Base-by-base conservation (phyloP, 2,797 vertebrate species). In the Rhinella marina region DNA sequence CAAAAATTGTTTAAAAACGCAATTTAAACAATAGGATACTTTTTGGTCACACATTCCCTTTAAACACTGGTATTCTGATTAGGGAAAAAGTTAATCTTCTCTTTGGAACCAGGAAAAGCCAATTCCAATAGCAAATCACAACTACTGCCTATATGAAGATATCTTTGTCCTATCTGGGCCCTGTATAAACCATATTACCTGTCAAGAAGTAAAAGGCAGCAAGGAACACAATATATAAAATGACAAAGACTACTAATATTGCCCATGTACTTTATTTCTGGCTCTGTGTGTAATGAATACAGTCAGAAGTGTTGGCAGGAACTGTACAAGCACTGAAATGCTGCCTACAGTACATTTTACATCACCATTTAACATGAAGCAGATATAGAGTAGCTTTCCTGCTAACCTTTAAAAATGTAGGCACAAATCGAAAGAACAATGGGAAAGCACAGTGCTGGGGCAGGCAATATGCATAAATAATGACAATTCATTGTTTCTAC, bases 311-410 rank as follows among this genome's bases (percentile, higher is more conserved):
- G 89, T 88, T 90, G 91, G 90, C 88, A 90, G 89, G 92, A 93
- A 94, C 94, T 94, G 94, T 91, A 95, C 94, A 96, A 95, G 94
- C 94, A 93, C 92, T 90, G 92, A 91, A 91, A 90, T 92, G 92
- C 90, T 92, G 92, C 92, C 92, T 79, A 89, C 92, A 89, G 91
- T 94, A 93, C 90, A 92, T 90, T 94, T 94, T 92, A 95, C 93
- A 95, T 92, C 92, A 92, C 92, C 86, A 90, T 92, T 93, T 92
- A 93, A 95, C 94, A 95, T 90, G 91, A 94, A 94, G 92, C 93
- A 92, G 92, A 90, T 93, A 92, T 50, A 77, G 92, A 92, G 91
- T 92, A 92, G 0, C 91, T 93, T 94, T 92, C 90, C 92, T 92
- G 84, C 92, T 92, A 94, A 94, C 91, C 76, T 93, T 90, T 83